phyloP scores from a whole-genome alignment of 2,888 invertebrate species.

The Fragum fragum region DNA sequence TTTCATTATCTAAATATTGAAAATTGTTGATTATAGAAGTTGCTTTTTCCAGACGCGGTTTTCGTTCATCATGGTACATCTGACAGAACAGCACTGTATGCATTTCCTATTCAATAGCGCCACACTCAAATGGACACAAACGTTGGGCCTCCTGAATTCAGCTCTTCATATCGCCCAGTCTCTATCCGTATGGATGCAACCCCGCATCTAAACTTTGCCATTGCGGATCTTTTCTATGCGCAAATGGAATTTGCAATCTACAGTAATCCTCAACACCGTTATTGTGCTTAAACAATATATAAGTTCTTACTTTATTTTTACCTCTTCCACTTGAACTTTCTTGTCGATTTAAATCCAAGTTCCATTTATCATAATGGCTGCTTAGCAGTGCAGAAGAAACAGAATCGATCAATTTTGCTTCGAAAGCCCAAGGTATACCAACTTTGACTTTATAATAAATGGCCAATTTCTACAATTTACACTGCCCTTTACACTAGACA shows the following conservation, averaged over 20 bases:
- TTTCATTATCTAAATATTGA: neutral
- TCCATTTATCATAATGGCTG: neutral
- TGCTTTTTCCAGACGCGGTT: too few species aligned
- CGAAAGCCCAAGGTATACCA: neutral
- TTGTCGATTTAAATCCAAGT: neutral
- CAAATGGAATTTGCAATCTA: neutral
- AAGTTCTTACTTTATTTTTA: slow-evolving; percentile 22
- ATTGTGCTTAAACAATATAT: slow-evolving; percentile 13
- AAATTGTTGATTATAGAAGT: too few species aligned
- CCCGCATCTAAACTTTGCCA: slow-evolving; percentile 30
- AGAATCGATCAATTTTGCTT: too few species aligned
- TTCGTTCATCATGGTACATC: too few species aligned
- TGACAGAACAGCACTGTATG: too few species aligned
- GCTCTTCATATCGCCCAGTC: slow-evolving; percentile 13
- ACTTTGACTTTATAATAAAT: slow-evolving; percentile 4
- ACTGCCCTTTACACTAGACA: neutral
- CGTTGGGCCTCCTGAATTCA: too few species aligned
- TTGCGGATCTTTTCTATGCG: slow-evolving; percentile 30
- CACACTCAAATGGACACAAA: neutral
- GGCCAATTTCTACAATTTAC: slow-evolving; percentile 22
- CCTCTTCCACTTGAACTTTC: slow-evolving; percentile 5
- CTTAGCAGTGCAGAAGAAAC: neutral
- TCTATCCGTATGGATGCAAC: slow-evolving; percentile 22
- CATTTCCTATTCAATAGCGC: neutral
- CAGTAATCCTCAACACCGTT: slow-evolving; percentile 12